Evolutionary conservation across 1,140 invertebrate genomes (phyloP).

Genomic region (Phocides pigmalion): DNA sequence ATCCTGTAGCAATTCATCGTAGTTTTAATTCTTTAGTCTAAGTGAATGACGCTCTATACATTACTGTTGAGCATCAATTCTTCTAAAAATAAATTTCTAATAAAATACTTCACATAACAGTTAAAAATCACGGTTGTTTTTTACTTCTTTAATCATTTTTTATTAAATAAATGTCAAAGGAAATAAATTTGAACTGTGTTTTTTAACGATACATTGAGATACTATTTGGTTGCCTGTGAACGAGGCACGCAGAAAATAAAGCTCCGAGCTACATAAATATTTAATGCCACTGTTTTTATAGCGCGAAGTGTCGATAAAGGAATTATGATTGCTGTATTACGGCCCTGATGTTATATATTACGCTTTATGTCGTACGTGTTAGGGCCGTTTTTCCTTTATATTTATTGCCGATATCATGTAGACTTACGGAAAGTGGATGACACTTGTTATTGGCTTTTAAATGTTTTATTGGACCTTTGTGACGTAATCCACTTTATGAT

Average conservation of each 20-base stretch:
- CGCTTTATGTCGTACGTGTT: conserved; percentile 18
- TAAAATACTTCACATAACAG: too few relatives aligned
- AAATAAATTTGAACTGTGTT: too few relatives aligned
- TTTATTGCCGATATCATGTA: conserved; percentile 24
- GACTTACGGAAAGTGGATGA: conserved; percentile 31
- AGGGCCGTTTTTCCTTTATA: conserved; percentile 17
- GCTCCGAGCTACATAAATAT: conserved; percentile 24
- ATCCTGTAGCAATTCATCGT: too few relatives aligned
- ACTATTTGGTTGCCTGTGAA: not conserved
- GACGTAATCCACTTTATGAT: conserved; percentile 29
- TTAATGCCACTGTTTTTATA: conserved; percentile 32
- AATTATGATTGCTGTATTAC: conserved; percentile 34
- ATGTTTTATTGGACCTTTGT: conserved; percentile 25
- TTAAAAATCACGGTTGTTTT: too few relatives aligned
- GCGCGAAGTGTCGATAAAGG: conserved; percentile 32
- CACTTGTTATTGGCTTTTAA: conserved; percentile 35
- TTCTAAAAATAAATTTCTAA: too few relatives aligned
- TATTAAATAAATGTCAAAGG: too few relatives aligned
- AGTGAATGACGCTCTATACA: too few relatives aligned
- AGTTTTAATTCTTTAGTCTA: too few relatives aligned
- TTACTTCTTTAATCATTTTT: too few relatives aligned
- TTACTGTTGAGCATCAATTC: too few relatives aligned
- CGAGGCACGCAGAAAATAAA: conserved; percentile 13
- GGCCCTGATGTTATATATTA: conserved; percentile 19
- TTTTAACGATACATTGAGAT: not conserved